phyloP scores from a whole-genome alignment of 1,140 invertebrate genomes.

The Hycleus cichorii region DNA sequence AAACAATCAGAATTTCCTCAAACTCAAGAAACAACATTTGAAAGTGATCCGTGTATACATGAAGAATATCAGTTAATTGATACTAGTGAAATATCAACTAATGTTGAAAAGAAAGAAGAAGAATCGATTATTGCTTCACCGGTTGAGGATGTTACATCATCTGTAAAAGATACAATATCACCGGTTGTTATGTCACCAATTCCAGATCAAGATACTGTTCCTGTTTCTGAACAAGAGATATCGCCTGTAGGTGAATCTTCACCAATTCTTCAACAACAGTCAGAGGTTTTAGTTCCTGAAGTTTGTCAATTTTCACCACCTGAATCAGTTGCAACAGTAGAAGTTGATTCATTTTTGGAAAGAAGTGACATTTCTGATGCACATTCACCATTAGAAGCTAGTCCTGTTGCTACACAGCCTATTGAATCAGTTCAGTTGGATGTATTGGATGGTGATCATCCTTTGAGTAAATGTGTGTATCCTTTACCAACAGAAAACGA shows the following conservation, averaged over 20 bases:
- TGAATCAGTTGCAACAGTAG: slow-evolving; percentile 22
- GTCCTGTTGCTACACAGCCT: background rate
- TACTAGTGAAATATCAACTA: background rate
- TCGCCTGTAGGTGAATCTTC: background rate
- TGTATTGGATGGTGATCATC: background rate
- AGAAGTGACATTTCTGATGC: slow-evolving; percentile 17
- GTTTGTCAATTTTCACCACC: background rate
- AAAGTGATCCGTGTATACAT: too few relatives aligned
- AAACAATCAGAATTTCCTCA: background rate
- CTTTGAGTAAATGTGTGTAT: slow-evolving; percentile 8
- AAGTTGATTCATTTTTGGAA: slow-evolving; percentile 26
- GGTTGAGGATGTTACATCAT: slow-evolving; percentile 29
- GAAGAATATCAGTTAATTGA: background rate
- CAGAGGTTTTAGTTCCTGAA: background rate
- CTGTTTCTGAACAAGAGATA: slow-evolving; percentile 4
- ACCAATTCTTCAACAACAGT: background rate
- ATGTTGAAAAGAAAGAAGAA: background rate
- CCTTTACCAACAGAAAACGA: background rate
- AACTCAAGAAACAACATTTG: too few relatives aligned
- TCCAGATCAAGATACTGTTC: slow-evolving; percentile 2
- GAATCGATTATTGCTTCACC: slow-evolving; percentile 14
- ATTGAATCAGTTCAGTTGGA: background rate
- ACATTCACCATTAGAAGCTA: slow-evolving; percentile 20
- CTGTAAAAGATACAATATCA: background rate
- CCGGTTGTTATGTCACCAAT: slow-evolving; percentile 4